Base-by-base conservation (phyloP, 2,888 invertebrate species). In the Myopa tessellatipennis region DNA sequence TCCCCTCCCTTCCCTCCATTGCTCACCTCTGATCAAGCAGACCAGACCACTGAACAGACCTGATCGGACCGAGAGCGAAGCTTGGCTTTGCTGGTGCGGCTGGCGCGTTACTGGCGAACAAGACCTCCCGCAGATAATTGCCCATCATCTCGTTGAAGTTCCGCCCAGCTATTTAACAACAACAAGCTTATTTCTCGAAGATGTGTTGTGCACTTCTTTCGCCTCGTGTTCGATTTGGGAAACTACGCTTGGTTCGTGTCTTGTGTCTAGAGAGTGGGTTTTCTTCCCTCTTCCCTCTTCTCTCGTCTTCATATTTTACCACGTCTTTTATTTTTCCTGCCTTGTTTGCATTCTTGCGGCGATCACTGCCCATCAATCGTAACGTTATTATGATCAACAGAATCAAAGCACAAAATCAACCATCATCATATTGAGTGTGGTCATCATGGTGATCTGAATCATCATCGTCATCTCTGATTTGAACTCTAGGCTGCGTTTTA, bases 91-190 rank as follows among this genome's bases (percentile, higher is more conserved):
- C 61, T 38, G 65, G 38, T 61, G 77, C 60, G 71, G 72, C 50
- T 45, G 78, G 78, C 68, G 52, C 74, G 76, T 38, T 77, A 45
- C 73, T 75, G 55, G 60, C 69, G 40, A 68, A 76, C 80, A 80
- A 85, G 88, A 88, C 88, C 88, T 86, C 88, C 88, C 88, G 87
- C 86, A 85, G 88, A 87, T 88, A 88, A 88, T 88, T 88, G 87
- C 87, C 85, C 86, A 85, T 87, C 87, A 88, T 85, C 86, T 86
- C 87, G 86, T 45, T 88, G 87, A 85, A 86, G 87, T 87, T 85
- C 87, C 87, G 87, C 88, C 88, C 87, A 87, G 86, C 85, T 87
- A 86, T 87, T 86, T 87, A 86, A 83, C 84, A 84, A 83, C 83
- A 79, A 85, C 85, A 83, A 63, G 69, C 70, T 70, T 78, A 78